phyloP scores from a whole-genome alignment of 2,888 invertebrate genomes.

The Mellilla xanthometata region DNA sequence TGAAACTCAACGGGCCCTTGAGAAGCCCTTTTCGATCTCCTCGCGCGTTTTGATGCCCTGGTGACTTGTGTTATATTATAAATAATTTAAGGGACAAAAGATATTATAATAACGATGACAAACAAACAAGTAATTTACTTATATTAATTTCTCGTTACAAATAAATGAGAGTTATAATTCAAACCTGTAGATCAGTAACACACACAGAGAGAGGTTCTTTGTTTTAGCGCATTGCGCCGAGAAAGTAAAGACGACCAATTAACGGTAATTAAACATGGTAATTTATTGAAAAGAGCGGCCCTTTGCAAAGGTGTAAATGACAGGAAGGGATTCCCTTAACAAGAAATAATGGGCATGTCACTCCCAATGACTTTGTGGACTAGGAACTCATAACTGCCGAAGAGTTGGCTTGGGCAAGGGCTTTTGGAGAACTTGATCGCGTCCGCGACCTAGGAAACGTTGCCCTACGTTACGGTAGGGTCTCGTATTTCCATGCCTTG shows the following conservation, averaged over 20 bases:
- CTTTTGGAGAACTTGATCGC: conserved; percentile 28
- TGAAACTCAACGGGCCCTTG: conserved; percentile 72
- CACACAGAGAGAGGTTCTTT: not conserved
- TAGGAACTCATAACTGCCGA: conserved; percentile 60
- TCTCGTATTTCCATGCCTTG: not conserved
- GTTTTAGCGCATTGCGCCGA: conserved; percentile 1
- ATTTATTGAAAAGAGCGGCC: conserved; percentile 36
- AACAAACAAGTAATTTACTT: conserved; percentile 42
- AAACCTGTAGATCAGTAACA: not conserved
- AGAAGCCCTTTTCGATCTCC: conserved; percentile 67
- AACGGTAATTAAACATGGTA: conserved; percentile 59
- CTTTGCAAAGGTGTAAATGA: conserved; percentile 68
- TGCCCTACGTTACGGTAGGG: conserved; percentile 30
- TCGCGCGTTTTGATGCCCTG: conserved; percentile 63
- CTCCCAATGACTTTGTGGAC: conserved; percentile 83
- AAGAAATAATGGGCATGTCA: conserved; percentile 83
- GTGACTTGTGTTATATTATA: conserved; percentile 82
- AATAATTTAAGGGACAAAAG: conserved; percentile 81
- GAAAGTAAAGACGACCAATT: conserved; percentile 35
- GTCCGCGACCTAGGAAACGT: conserved; percentile 23
- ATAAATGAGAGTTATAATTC: conserved; percentile 1
- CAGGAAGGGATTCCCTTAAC: conserved; percentile 61
- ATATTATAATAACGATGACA: conserved; percentile 51
- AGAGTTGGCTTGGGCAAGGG: conserved; percentile 40
- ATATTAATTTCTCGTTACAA: conserved; percentile 17